These are phyloP conservation scores for Erythrocercus mccallii DNA, from an alignment of 2,113 vertebrate species.

Conservation along the genomic window DNA sequence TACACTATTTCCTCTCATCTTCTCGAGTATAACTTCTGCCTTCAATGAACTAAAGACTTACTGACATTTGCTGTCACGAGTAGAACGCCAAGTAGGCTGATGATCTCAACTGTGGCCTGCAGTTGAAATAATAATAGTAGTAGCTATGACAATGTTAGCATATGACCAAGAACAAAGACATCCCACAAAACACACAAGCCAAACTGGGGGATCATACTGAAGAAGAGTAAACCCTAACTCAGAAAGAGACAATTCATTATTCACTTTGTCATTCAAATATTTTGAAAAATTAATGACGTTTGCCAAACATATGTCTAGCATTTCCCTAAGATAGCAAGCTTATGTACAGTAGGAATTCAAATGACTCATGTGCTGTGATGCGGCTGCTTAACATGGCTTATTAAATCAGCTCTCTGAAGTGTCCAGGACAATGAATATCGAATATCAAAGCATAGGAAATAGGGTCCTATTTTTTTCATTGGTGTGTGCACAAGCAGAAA, in stretches of 20 bases:
- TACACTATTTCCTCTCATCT: not conserved
- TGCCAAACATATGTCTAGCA: not conserved
- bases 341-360: conserved; percentile 21
- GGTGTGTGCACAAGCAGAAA: not conserved
- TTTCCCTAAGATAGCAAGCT: conserved; percentile 32
- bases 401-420: conserved; percentile 7
- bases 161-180: not conserved
- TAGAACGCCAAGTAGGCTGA: not conserved
- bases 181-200: not conserved
- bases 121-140: conserved; percentile 24
- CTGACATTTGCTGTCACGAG: not conserved
- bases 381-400: not conserved
- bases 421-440: conserved; percentile 4
- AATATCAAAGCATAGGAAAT: conserved; percentile 41
- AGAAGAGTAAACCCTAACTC: not conserved
- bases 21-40: not conserved
- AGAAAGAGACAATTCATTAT: not conserved
- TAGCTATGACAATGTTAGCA: not conserved
- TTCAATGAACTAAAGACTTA: not conserved
- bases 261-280: conserved; percentile 14
- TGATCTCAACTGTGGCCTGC: not conserved
- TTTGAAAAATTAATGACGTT: not conserved
- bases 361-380: conserved; percentile 15
- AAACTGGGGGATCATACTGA: not conserved
- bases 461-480: not conserved